phyloP scores from a whole-genome alignment of 2,888 invertebrate genomes.

The Ischnura elegans region DNA sequence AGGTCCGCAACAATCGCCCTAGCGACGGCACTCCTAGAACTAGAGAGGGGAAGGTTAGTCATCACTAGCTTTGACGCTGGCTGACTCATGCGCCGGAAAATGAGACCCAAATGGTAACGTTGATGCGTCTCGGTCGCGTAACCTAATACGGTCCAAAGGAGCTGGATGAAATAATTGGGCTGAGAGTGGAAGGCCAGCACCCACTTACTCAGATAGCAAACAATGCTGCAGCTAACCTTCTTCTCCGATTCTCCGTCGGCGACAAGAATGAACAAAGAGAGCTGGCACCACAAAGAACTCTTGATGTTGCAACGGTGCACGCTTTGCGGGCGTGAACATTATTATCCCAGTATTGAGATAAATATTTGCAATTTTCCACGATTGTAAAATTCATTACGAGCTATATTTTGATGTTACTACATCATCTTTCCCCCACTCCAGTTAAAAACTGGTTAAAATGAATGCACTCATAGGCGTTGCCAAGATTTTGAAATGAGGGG shows the following conservation, averaged over 20 bases:
- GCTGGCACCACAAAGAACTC: not conserved
- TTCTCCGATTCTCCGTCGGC: not conserved
- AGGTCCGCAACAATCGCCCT: not conserved
- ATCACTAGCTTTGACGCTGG: not conserved
- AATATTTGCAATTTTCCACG: too few species aligned
- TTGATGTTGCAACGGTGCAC: not conserved
- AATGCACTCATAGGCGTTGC: too few species aligned
- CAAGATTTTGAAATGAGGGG: too few species aligned
- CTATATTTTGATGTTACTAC: too few species aligned
- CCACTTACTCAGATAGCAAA: not conserved
- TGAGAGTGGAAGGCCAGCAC: not conserved
- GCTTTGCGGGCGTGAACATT: too few species aligned
- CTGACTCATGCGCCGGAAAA: not conserved
- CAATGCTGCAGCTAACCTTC: not conserved
- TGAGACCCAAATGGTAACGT: not conserved
- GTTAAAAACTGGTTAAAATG: too few species aligned
- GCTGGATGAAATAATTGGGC: not conserved
- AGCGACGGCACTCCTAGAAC: not conserved
- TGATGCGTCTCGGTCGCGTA: not conserved
- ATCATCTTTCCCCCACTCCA: too few species aligned
- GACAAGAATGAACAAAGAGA: not conserved
- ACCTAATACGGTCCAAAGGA: not conserved
- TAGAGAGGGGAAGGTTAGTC: slow-evolving; percentile 26
- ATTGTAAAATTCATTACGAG: too few species aligned
- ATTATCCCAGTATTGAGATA: too few species aligned